Evolutionary conservation across 2,888 invertebrate genomes (phyloP).

Genomic region (Caenorhabditis japonica): DNA sequence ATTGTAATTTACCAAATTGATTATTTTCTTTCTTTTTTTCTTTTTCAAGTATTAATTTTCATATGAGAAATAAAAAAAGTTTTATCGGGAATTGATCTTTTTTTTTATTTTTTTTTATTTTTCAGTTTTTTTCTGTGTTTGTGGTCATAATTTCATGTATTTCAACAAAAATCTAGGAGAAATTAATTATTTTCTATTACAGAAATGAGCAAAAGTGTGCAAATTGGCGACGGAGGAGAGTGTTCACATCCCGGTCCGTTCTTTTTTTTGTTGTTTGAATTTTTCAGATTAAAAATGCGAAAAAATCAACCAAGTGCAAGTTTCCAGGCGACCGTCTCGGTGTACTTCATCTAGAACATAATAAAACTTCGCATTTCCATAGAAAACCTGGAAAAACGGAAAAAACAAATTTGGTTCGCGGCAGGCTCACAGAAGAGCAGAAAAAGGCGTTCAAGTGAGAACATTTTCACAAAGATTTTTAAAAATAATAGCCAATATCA

Average conservation of each 20-base stretch:
- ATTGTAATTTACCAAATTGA: neutral
- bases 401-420: constrained; percentile 57
- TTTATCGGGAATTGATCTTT: neutral
- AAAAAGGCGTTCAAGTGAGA: constrained; percentile 59
- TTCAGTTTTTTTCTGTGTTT: neutral
- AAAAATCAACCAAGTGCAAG: neutral
- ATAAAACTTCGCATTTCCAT: constrained; percentile 16
- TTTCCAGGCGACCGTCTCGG: constrained; percentile 42
- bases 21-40: neutral
- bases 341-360: constrained; percentile 47
- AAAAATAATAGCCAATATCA: constrained; percentile 18
- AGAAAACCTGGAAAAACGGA: constrained; percentile 37
- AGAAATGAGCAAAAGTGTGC: constrained; percentile 20
- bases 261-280: neutral
- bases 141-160: neutral
- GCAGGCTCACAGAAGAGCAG: constrained; percentile 58
- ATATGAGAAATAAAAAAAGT: too few relatives aligned
- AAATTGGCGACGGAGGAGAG: constrained; percentile 14
- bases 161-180: too few relatives aligned
- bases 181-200: neutral
- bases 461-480: constrained; percentile 24
- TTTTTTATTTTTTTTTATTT: neutral
- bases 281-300: neutral
- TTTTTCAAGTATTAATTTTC: neutral
- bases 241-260: neutral